A percentile compares a stretch with the other conserved stretches of the same genome.
Conservation (phyloP, 1,140 invertebrate species). For the Batillaria attramentaria region DNA sequence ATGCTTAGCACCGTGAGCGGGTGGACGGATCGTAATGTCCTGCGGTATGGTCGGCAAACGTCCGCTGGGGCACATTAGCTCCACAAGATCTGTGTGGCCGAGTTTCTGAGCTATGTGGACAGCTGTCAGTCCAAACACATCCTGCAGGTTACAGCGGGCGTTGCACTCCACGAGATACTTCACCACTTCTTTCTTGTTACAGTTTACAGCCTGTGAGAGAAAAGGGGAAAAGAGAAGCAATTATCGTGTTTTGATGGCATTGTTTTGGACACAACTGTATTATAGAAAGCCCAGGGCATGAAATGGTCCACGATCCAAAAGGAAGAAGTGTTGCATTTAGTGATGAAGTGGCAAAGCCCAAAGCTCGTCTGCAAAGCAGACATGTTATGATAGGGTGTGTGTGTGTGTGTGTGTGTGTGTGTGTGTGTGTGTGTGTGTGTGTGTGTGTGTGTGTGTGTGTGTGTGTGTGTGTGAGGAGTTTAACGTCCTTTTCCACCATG, state of each 20-base stretch:
- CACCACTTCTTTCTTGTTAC: constrained; percentile 34
- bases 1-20: no score
- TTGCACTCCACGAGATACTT: constrained; percentile 46
- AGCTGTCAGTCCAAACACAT: constrained; percentile 54
- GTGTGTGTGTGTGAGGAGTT: neutral
- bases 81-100: constrained; percentile 38
- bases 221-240: no score
- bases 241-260: no score
- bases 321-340: neutral
- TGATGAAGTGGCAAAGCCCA: neutral
- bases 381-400: neutral
- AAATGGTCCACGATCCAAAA: neutral
- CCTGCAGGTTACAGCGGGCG: constrained; percentile 41
- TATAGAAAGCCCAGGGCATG: neutral
- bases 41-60: neutral
- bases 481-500: no score
- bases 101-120: constrained; percentile 38
- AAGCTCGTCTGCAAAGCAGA: neutral
- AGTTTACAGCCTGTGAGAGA: constrained; percentile 49
- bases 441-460: neutral
- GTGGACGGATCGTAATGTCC: no score
- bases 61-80: constrained; percentile 24
- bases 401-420: neutral
- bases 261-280: neutral
- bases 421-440: neutral